Evolutionary conservation across 2,888 invertebrate genomes (phyloP), one percentile per base, ranked within the genome.

Genomic region (Xestia c-nigrum): DNA sequence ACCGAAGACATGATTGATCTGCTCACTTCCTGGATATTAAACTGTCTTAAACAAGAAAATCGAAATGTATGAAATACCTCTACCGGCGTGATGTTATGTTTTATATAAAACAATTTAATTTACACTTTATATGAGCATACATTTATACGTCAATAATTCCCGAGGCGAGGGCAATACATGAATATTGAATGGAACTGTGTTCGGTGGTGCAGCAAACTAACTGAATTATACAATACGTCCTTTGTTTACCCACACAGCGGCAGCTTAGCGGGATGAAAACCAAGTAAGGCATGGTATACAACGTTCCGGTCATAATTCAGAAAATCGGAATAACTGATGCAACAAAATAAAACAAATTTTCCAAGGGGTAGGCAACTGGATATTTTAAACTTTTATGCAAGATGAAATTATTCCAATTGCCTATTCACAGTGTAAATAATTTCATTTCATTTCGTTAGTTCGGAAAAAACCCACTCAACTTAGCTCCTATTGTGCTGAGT

Each of bases 101-200:
- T n/a, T n/a, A 55, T n/a, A 12, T 55, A 55, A n/a, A 55, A 12
- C n/a, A n/a, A n/a, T n/a, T 57, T 14, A 55, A 67, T 63, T 74
- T 16, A 50, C 31, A 31, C 31, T 31, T 31, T 31, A n/a, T n/a
- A n/a, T n/a, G n/a, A n/a, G n/a, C n/a, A n/a, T 31, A 67, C n/a
- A 38, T 47, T 66, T n/a, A 43, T 5, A 16, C 67, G 24, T 50
- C 24, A 38, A 38, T 74, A 38, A 38, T 74, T 63, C 55, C 14
- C 19, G 31, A 7, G 19, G 46, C n/a, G 16, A 19, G 38, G 6
- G 10, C 31, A 43, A 24, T 61, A 2, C 21, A 38, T 61, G 16
- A 38, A 80, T 81, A 66, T 81, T 79, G 10, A 69, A 50, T 47
- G 66, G 52, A 47, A n/a, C 19, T 9, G 40, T 50, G 46, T 55